Conservation (phyloP, 2,888 invertebrate genomes). For the Lordiphosa fenestrarum region DNA sequence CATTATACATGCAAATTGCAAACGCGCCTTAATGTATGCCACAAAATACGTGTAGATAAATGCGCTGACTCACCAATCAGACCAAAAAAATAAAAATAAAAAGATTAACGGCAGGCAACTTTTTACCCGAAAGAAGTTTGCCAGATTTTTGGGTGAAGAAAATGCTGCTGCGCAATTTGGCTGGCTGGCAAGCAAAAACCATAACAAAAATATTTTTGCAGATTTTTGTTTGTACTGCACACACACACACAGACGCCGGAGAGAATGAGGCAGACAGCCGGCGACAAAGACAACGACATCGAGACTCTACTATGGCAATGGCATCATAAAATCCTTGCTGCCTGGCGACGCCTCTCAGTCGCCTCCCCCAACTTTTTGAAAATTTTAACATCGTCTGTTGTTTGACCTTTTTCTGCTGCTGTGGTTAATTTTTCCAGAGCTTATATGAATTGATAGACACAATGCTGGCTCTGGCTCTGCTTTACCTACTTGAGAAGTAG, state of each 20-base stretch:
- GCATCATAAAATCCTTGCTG: slow-evolving; percentile 62
- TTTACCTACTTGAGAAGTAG: slow-evolving; percentile 28
- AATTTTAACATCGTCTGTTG: slow-evolving; percentile 36
- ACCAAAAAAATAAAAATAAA: slow-evolving; percentile 14
- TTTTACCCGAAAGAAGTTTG: slow-evolving; percentile 15
- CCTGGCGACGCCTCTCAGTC: slow-evolving; percentile 25
- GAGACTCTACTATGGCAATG: slow-evolving; percentile 50
- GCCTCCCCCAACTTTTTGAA: slow-evolving; percentile 9
- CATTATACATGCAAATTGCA: slow-evolving; percentile 65
- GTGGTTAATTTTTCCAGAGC: slow-evolving; percentile 26
- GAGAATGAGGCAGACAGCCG: slow-evolving; percentile 57
- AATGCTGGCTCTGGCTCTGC: slow-evolving; percentile 14
- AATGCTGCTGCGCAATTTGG: slow-evolving; percentile 57
- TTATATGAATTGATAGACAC: slow-evolving; percentile 53
- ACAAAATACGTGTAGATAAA: slow-evolving; percentile 18
- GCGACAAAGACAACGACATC: slow-evolving; percentile 49
- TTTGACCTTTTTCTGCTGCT: slow-evolving; percentile 57
- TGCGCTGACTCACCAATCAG: slow-evolving; percentile 58
- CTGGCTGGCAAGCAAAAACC: slow-evolving; percentile 29
- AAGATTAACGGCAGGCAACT: slow-evolving; percentile 66
- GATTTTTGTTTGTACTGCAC: slow-evolving; percentile 1
- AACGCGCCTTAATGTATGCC: slow-evolving; percentile 52
- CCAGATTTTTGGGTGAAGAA: slow-evolving; percentile 3
- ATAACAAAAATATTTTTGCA: slow-evolving; percentile 65
- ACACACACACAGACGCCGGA: slow-evolving; percentile 4